phyloP scores from a whole-genome alignment of 2,888 invertebrate genomes.

The Caenorhabditis uteleia region DNA sequence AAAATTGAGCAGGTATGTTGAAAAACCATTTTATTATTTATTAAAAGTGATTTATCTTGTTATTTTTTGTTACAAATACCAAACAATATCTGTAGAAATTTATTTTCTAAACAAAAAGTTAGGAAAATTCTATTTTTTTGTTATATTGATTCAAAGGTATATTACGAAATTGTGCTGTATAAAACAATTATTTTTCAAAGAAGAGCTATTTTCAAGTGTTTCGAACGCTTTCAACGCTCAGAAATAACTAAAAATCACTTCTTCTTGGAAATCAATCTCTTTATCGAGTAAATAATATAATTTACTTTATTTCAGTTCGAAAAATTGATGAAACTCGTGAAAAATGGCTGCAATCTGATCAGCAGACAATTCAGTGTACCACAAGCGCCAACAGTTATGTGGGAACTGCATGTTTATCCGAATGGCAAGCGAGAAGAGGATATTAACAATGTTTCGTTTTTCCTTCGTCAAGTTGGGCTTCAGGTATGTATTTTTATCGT shows the following conservation, averaged over 20 bases:
- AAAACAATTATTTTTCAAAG: too few relatives aligned
- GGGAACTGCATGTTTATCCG: constrained; percentile 68
- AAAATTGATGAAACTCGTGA: constrained; percentile 64
- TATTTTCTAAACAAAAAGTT: not conserved
- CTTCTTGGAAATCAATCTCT: too few relatives aligned
- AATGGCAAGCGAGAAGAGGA: constrained; percentile 69
- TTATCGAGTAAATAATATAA: too few relatives aligned
- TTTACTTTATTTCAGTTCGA: constrained; percentile 64
- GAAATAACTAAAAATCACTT: too few relatives aligned
- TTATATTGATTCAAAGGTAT: too few relatives aligned
- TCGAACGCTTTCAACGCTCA: not conserved
- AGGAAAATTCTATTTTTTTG: not conserved
- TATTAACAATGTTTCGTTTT: constrained; percentile 63
- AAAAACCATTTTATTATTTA: not conserved
- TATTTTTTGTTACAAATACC: not conserved
- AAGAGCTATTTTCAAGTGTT: too few relatives aligned
- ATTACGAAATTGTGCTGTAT: too few relatives aligned
- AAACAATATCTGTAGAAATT: not conserved
- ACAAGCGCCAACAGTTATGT: constrained; percentile 60
- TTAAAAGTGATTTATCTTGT: not conserved
- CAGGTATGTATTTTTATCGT: constrained; percentile 21
- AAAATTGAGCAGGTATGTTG: constrained; percentile 60
- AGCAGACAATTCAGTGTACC: constrained; percentile 61
- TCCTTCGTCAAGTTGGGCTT: constrained; percentile 63
- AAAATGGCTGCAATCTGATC: constrained; percentile 63